Evolutionary conservation across 2,113 vertebrate genomes (phyloP), one percentile per base, ranked within the genome.

Genomic region (Dryoscopus gambensis): DNA sequence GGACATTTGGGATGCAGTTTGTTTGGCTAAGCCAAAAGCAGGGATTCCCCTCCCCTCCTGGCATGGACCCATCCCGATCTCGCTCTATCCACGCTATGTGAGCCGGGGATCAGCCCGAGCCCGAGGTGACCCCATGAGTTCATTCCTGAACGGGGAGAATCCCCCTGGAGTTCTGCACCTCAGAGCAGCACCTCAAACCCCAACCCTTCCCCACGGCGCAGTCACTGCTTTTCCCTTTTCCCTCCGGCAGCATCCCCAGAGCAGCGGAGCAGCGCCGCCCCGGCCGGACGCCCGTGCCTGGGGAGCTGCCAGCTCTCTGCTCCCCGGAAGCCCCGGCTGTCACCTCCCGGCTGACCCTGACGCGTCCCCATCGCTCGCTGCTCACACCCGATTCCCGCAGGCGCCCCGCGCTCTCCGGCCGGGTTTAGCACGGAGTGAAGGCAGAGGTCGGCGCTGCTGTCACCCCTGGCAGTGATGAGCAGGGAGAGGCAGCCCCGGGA

Each of bases 341-440:
- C 17, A 0, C 33, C 23, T 15, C 62, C 77, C 62, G 20, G 76
- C 14, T 18, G 11, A 5, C 22, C 42, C 53, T 3, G 2, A 6
- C 5, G n/a, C 17, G 64, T n/a, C 64, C 52, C 78, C 42, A 18
- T 12, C 7, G 5, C 22, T 46, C 40, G 1, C 15, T n/a, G 10
- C 5, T 8, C 77, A 16, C 33, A 4, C 40, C 13, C 64, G 2
- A 1, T 1, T 5, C 23, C 53, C 35, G 28, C 62, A 11, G 63
- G n/a, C 27, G 5, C 2, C 22, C 30, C 11, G 30, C 24, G 55
- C 55, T 30, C 24, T 42, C 55, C 46, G 46, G 80, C 44, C 17
- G 23, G 15, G 11, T 23, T 24, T 3, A 2, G 7, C 30, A 2
- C 7, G 5, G 35, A 6, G 5, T 3, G 56, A 8, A 11, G 44